Percentiles rank a stretch among this genome's conserved stretches.
These are phyloP conservation scores for Pyrocoelia pectoralis DNA, from an alignment of 2,888 invertebrate genomes.

Conservation along the genomic window DNA sequence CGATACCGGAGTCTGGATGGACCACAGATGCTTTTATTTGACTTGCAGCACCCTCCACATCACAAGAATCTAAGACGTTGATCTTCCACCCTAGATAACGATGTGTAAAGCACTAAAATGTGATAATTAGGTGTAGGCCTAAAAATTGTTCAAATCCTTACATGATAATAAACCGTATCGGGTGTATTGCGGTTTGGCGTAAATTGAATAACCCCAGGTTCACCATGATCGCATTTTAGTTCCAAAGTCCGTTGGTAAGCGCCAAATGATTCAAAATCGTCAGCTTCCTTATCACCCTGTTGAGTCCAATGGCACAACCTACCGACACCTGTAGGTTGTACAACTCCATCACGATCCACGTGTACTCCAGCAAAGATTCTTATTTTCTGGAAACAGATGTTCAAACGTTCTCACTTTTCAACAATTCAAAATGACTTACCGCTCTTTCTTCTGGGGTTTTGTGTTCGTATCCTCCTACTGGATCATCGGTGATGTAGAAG, in stretches of 20 bases:
- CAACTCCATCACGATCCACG: slow-evolving; percentile 71
- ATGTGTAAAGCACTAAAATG: slow-evolving; percentile 87
- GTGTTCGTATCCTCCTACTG: slow-evolving; percentile 88
- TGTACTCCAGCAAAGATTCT: slow-evolving; percentile 85
- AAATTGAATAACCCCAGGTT: slow-evolving; percentile 87
- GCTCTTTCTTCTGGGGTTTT: slow-evolving; percentile 82
- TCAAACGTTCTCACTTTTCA: background rate
- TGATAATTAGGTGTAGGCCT: background rate
- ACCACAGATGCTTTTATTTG: slow-evolving; percentile 62
- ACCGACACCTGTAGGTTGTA: slow-evolving; percentile 80
- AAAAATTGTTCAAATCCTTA: slow-evolving; percentile 50
- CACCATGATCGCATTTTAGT: slow-evolving; percentile 83
- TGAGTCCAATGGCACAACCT: slow-evolving; percentile 90
- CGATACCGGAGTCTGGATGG: slow-evolving; percentile 45
- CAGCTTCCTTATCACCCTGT: slow-evolving; percentile 76
- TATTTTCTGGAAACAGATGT: slow-evolving; percentile 65
- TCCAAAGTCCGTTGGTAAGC: slow-evolving; percentile 88
- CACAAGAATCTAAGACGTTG: slow-evolving; percentile 85
- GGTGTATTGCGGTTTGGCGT: slow-evolving; percentile 87
- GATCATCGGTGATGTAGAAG: slow-evolving; percentile 92
- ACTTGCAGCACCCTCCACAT: slow-evolving; percentile 64
- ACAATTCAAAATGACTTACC: slow-evolving; percentile 61
- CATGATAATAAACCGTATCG: slow-evolving; percentile 92
- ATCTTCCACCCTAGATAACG: slow-evolving; percentile 96
- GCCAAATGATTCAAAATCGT: slow-evolving; percentile 87